A percentile compares a stretch with the other conserved stretches of the same genome.
phyloP scores from a whole-genome alignment of 1,140 invertebrate species.

The Drosophila paulistorum region DNA sequence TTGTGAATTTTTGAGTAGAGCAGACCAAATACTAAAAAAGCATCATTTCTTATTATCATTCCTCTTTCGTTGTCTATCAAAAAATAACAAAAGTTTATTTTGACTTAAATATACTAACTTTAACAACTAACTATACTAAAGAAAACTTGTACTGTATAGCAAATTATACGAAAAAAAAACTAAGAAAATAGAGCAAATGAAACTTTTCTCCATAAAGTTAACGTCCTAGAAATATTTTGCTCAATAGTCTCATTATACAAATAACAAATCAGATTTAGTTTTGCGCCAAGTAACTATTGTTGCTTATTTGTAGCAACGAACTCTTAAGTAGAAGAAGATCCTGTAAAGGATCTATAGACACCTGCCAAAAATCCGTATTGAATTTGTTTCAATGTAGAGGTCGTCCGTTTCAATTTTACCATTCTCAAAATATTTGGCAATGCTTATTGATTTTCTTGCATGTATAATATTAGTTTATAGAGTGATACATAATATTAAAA shows the following conservation, averaged over 20 bases:
- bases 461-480: neutral
- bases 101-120: neutral
- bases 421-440: neutral
- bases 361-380: no score
- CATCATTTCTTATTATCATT: neutral
- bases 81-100: neutral
- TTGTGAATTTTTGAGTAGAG: slow-evolving; percentile 8
- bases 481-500: slow-evolving; percentile 2
- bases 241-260: neutral
- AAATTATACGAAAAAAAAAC: slow-evolving; percentile 15
- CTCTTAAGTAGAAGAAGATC: neutral
- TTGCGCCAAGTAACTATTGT: neutral
- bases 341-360: no score
- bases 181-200: neutral
- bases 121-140: neutral
- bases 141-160: slow-evolving; percentile 1
- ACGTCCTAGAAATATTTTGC: slow-evolving; percentile 9
- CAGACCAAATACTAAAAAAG: neutral
- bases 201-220: slow-evolving; percentile 2
- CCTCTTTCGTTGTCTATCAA: neutral
- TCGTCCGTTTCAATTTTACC: neutral
- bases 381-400: neutral
- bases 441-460: neutral
- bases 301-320: neutral
- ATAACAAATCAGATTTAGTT: neutral